Percentiles rank a stretch among this genome's conserved stretches.
Conservation (phyloP, 2,797 vertebrate genomes). For the Dallia pectoralis region DNA sequence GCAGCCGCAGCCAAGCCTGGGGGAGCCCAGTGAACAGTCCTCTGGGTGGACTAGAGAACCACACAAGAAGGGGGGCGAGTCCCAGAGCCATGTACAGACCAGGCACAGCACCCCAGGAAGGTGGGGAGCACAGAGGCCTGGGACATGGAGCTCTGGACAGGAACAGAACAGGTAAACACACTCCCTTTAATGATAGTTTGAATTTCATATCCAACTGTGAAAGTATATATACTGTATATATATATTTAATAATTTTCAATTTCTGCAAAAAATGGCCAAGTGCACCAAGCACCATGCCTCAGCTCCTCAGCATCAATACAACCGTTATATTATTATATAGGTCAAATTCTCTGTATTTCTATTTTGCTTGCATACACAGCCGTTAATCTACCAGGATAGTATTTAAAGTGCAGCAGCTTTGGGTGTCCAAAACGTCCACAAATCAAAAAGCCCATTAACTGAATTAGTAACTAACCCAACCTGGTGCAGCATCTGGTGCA, state of each 20-base stretch:
- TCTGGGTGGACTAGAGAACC: slow-evolving; percentile 19
- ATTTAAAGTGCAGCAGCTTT: background rate
- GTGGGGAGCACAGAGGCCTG: background rate
- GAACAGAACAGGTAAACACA: slow-evolving; percentile 3
- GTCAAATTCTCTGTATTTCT: background rate
- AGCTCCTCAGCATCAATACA: background rate
- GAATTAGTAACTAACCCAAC: slow-evolving; percentile 1
- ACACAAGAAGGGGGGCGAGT: background rate
- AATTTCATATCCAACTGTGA: background rate
- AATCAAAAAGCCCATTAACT: slow-evolving; percentile 9
- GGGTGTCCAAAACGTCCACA: slow-evolving; percentile 1
- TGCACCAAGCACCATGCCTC: background rate
- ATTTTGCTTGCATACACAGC: background rate
- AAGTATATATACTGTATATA: too few species aligned
- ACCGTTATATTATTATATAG: background rate
- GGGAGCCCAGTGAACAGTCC: slow-evolving; percentile 11
- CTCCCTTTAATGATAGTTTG: too few species aligned
- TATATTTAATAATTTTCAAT: background rate
- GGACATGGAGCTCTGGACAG: background rate
- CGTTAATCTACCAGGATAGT: background rate
- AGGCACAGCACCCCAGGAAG: background rate
- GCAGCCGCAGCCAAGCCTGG: slow-evolving; percentile 19
- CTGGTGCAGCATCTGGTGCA: slow-evolving; percentile 22
- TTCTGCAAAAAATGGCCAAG: background rate
- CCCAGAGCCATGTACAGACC: slow-evolving; percentile 13